These are phyloP conservation scores for Ceyx erithaca DNA, from an alignment of 2,797 vertebrate genomes.

Conservation along the genomic window DNA sequence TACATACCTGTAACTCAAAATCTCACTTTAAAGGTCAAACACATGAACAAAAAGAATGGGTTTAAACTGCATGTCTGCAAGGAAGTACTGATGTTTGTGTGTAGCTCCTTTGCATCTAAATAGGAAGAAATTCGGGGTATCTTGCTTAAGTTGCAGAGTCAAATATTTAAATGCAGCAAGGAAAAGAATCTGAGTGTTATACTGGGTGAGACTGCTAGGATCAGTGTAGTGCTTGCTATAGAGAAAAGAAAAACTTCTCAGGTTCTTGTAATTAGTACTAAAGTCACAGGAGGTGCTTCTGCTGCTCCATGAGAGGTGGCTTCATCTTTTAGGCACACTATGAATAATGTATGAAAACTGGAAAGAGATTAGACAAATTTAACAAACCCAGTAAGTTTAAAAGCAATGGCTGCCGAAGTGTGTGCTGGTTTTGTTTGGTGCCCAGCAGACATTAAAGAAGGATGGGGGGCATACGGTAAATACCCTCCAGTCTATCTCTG, in stretches of 20 bases:
- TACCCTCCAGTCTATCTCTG: not conserved
- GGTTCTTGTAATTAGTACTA: not conserved
- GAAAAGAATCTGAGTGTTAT: not conserved
- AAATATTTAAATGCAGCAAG: not conserved
- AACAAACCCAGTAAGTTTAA: not conserved
- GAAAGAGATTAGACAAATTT: not conserved
- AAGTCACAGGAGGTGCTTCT: not conserved
- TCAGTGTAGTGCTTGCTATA: not conserved
- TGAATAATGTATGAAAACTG: not conserved
- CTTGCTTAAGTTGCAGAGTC: not conserved
- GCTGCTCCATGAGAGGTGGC: fast-evolving
- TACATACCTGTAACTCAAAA: not conserved
- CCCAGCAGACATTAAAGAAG: not conserved
- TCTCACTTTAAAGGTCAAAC: not conserved
- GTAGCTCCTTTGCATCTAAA: not conserved
- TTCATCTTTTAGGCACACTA: not conserved
- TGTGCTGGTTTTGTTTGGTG: not conserved
- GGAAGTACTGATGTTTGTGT: not conserved
- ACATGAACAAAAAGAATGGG: not conserved
- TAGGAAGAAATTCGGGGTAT: not conserved
- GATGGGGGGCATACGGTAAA: not conserved
- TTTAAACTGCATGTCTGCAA: not conserved
- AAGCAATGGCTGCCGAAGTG: not conserved
- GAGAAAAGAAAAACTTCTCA: not conserved
- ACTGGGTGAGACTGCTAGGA: not conserved